phyloP scores from a whole-genome alignment of 2,113 vertebrate genomes.

The Ictalurus furcatus region DNA sequence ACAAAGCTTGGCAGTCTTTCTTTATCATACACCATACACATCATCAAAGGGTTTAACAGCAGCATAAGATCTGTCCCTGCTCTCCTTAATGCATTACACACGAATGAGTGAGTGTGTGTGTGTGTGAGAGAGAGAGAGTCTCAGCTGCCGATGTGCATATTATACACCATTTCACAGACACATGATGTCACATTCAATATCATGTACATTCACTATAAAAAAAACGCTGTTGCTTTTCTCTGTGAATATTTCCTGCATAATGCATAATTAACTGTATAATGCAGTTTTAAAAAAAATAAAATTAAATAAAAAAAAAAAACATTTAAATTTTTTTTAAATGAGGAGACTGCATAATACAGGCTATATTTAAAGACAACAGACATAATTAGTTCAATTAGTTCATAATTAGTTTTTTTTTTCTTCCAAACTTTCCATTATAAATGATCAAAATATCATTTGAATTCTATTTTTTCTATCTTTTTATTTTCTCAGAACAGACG shows the following conservation, averaged over 20 bases:
- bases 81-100: neutral
- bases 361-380: neutral
- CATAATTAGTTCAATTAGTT: neutral
- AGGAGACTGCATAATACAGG: neutral
- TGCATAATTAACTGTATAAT: neutral
- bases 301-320: neutral
- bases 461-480: neutral
- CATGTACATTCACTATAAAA: neutral
- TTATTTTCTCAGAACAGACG: neutral
- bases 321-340: neutral
- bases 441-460: neutral
- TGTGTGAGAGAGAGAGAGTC: neutral
- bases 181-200: neutral
- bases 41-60: neutral
- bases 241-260: neutral
- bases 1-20: conserved; percentile 6
- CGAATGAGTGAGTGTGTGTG: neutral
- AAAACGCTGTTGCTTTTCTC: neutral
- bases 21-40: conserved; percentile 4
- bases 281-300: neutral
- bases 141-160: neutral
- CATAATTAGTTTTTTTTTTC: no score
- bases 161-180: neutral
- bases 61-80: neutral
- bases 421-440: no score